Conservation (phyloP, 1,140 invertebrate species). For the Lordiphosa stackelbergi region DNA sequence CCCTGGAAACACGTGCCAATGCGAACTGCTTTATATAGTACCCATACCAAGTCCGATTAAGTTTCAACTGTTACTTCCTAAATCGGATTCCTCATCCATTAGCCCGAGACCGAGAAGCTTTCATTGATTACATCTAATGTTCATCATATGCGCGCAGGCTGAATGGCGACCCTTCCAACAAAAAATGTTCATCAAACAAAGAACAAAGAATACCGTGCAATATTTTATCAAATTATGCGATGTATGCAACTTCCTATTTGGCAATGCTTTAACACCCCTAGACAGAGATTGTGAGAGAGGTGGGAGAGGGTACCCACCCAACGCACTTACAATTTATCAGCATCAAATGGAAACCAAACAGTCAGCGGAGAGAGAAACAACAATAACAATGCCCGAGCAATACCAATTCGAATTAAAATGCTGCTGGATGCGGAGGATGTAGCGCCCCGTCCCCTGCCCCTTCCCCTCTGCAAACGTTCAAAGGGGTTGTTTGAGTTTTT, state of each 20-base stretch:
- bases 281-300: background rate
- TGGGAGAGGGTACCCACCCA: slow-evolving; percentile 20
- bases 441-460: slow-evolving; percentile 31
- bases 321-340: slow-evolving; percentile 72
- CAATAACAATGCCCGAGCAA: slow-evolving; percentile 65
- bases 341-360: slow-evolving; percentile 73
- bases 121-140: slow-evolving; percentile 69
- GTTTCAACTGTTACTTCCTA: no score
- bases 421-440: slow-evolving; percentile 49
- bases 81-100: slow-evolving; percentile 50
- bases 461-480: slow-evolving; percentile 10
- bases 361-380: slow-evolving; percentile 32
- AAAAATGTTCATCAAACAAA: slow-evolving; percentile 7
- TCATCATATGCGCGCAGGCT: slow-evolving; percentile 39
- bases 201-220: slow-evolving; percentile 61
- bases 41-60: no score
- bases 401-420: slow-evolving; percentile 74
- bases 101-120: slow-evolving; percentile 36
- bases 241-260: slow-evolving; percentile 59
- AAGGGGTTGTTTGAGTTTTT: slow-evolving; percentile 57
- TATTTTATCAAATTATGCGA: slow-evolving; percentile 73
- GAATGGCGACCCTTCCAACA: slow-evolving; percentile 3
- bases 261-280: slow-evolving; percentile 57
- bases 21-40: slow-evolving; percentile 12
- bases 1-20: no score